A percentile compares a stretch with the other conserved stretches of the same genome.
phyloP scores from a whole-genome alignment of 2,888 invertebrate genomes.

The Drosophila mettleri region DNA sequence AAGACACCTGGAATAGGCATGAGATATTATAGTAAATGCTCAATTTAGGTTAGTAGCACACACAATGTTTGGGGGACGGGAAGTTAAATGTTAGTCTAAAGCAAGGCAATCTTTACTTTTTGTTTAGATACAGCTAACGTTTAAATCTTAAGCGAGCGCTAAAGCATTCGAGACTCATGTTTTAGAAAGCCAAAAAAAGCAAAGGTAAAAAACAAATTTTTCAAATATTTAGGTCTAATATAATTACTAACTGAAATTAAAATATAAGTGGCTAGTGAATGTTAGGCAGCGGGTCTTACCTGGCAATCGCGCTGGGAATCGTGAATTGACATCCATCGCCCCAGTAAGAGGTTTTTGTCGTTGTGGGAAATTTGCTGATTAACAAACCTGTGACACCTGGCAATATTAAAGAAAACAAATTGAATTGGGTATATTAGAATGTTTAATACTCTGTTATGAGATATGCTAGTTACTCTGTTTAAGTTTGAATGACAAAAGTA shows the following conservation, averaged over 20 bases:
- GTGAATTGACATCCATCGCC: constrained; percentile 73
- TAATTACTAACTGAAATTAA: constrained; percentile 38
- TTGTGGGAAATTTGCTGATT: constrained; percentile 55
- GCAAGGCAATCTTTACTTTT: constrained; percentile 42
- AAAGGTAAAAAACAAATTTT: constrained; percentile 9
- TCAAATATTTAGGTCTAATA: constrained; percentile 28
- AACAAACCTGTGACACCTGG: constrained; percentile 49
- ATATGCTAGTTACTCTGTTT: neutral
- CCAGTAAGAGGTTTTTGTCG: constrained; percentile 33
- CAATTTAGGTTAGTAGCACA: constrained; percentile 67
- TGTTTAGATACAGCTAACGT: constrained; percentile 30
- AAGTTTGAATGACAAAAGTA: constrained; percentile 23
- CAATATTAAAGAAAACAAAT: neutral
- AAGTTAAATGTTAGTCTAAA: constrained; percentile 48
- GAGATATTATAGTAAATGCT: constrained; percentile 21
- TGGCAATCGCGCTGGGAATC: constrained; percentile 69
- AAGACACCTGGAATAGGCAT: constrained; percentile 27
- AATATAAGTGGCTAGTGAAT: constrained; percentile 29
- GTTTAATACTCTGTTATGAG: neutral
- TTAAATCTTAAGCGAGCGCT: constrained; percentile 52
- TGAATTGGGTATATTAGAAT: neutral
- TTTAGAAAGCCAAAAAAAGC: constrained; percentile 27
- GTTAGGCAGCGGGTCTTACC: constrained; percentile 55
- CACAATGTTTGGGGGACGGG: constrained; percentile 35
- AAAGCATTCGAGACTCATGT: constrained; percentile 45